Percentiles rank a stretch among this genome's conserved stretches.
phyloP scores from a whole-genome alignment of 37 sponge, comb jelly and placozoan genomes.

The Hormiphora californensis region DNA sequence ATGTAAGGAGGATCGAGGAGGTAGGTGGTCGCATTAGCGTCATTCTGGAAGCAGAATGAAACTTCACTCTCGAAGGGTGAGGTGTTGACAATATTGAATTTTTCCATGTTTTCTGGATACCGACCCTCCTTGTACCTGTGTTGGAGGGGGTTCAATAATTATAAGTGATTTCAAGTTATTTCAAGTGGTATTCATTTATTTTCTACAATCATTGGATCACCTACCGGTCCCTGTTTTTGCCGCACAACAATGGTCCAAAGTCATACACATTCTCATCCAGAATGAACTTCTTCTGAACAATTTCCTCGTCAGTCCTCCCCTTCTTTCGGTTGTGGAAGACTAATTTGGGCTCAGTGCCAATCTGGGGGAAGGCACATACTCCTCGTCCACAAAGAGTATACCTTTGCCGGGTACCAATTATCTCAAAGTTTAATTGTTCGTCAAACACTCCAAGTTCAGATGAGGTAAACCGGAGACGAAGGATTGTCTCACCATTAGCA shows the following conservation, averaged over 20 bases:
- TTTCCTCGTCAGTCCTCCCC: slow-evolving; percentile 64
- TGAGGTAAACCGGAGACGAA: slow-evolving; percentile 72
- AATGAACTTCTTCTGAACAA: slow-evolving; percentile 83
- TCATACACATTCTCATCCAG: slow-evolving; percentile 61
- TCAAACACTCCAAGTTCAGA: slow-evolving; percentile 78
- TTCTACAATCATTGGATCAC: not conserved
- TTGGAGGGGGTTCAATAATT: too few relatives aligned
- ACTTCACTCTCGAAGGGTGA: slow-evolving; percentile 65
- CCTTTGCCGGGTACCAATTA: slow-evolving; percentile 73
- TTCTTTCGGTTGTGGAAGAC: slow-evolving; percentile 78
- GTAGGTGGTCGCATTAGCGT: slow-evolving; percentile 76
- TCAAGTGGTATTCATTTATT: too few relatives aligned
- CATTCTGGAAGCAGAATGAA: slow-evolving; percentile 76
- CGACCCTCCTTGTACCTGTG: slow-evolving; percentile 72
- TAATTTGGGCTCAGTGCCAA: slow-evolving; percentile 79
- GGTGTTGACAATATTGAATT: slow-evolving; percentile 71
- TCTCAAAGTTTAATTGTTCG: slow-evolving; percentile 83
- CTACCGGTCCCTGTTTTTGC: slow-evolving; percentile 77
- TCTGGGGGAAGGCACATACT: slow-evolving; percentile 70
- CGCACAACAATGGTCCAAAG: slow-evolving; percentile 91
- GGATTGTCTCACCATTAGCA: slow-evolving; percentile 59
- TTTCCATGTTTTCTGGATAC: slow-evolving; percentile 92
- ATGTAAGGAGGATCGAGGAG: slow-evolving; percentile 81
- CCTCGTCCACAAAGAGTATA: slow-evolving; percentile 93
- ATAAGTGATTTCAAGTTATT: too few relatives aligned